Conservation (phyloP, 2,888 invertebrate genomes). For the Amphipoea oculea region DNA sequence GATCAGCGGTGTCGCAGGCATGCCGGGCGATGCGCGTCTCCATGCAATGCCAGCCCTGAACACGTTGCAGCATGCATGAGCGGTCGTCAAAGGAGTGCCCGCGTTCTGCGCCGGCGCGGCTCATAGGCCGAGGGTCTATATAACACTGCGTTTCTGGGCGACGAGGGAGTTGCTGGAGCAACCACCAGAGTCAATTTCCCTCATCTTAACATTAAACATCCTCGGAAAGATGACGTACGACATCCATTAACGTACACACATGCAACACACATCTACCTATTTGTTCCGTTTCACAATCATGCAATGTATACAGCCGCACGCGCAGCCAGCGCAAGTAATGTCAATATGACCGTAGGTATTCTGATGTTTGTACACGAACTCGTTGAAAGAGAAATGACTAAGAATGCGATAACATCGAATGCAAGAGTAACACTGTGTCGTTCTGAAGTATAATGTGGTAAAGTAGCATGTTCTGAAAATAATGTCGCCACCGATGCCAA, state of each 20-base stretch:
- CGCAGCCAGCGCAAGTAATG: slow-evolving; percentile 70
- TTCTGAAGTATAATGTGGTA: slow-evolving; percentile 81
- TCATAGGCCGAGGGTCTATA: slow-evolving; percentile 77
- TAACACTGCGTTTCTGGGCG: slow-evolving; percentile 86
- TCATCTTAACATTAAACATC: slow-evolving; percentile 88
- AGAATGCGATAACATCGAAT: slow-evolving; percentile 84
- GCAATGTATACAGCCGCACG: slow-evolving; percentile 82
- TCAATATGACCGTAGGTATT: slow-evolving; percentile 71
- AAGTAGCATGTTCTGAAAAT: slow-evolving; percentile 78
- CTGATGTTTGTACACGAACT: slow-evolving; percentile 81
- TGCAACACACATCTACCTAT: slow-evolving; percentile 90
- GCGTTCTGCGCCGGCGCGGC: slow-evolving; percentile 66
- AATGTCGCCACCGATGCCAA: slow-evolving; percentile 77
- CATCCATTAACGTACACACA: slow-evolving; percentile 88
- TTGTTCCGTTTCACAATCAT: slow-evolving; percentile 87
- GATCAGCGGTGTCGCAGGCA: slow-evolving; percentile 76
- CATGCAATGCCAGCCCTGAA: slow-evolving; percentile 77
- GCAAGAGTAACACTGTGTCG: slow-evolving; percentile 82
- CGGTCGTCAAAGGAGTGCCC: slow-evolving; percentile 62
- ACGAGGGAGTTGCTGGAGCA: slow-evolving; percentile 81
- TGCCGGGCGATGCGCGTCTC: slow-evolving; percentile 82
- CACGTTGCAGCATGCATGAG: slow-evolving; percentile 74
- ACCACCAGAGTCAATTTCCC: slow-evolving; percentile 90
- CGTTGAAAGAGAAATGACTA: slow-evolving; percentile 77
- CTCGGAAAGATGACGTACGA: slow-evolving; percentile 89